phyloP scores from a whole-genome alignment of 2,113 vertebrate species.

The Hemiscyllium ocellatum region DNA sequence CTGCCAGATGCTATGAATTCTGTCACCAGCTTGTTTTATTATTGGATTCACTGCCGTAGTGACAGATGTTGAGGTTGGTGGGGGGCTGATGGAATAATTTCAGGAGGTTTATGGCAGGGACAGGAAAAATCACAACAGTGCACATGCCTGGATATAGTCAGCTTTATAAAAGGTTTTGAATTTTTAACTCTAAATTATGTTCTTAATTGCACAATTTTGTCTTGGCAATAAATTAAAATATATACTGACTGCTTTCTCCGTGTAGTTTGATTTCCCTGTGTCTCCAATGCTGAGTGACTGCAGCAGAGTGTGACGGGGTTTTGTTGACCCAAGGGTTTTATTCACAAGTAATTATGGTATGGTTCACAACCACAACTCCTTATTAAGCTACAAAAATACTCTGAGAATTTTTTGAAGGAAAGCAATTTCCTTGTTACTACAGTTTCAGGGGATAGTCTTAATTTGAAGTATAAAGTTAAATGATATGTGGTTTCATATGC shows the following conservation, averaged over 20 bases:
- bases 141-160: not conserved
- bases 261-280: not conserved
- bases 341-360: not conserved
- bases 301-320: not conserved
- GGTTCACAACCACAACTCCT: conserved; percentile 15
- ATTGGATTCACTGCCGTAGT: not conserved
- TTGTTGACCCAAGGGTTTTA: conserved; percentile 3
- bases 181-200: not conserved
- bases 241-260: not conserved
- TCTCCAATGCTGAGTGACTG: not conserved
- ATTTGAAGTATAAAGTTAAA: conserved; percentile 28
- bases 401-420: not conserved
- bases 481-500: not conserved
- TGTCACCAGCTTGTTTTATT: not conserved
- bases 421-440: not conserved
- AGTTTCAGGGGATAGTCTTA: not conserved
- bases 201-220: not conserved
- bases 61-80: conserved; percentile 18
- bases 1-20: conserved; percentile 1
- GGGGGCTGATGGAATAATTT: conserved; percentile 32
- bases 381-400: conserved; percentile 21
- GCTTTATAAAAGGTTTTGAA: not conserved
- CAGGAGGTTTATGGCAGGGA: not conserved
- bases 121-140: not conserved
- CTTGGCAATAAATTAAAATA: not conserved